Conservation (phyloP, 2,113 vertebrate genomes). For the Terrapene triunguis region DNA sequence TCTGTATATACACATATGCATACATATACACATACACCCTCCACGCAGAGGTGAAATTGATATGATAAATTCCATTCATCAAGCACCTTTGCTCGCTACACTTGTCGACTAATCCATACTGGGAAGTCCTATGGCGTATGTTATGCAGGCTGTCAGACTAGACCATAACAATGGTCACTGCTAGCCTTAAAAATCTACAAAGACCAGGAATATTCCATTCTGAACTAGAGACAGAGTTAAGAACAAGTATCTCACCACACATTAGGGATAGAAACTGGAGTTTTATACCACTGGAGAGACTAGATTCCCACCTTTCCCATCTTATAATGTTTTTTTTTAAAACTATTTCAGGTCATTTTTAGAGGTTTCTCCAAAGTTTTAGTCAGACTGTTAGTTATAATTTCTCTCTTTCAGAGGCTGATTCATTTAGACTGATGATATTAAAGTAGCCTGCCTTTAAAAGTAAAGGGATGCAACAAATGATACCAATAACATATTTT, state of each 20-base stretch:
- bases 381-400: constrained; percentile 12
- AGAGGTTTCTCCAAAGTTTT: constrained; percentile 47
- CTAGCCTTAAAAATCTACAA: no score
- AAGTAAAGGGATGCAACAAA: constrained; percentile 24
- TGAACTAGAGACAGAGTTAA: constrained; percentile 55
- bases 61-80: background rate
- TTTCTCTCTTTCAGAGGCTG: background rate
- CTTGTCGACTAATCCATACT: background rate
- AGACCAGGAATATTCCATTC: constrained; percentile 39
- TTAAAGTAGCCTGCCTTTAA: background rate
- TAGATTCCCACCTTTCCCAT: constrained; percentile 45
- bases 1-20: background rate
- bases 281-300: constrained; percentile 61
- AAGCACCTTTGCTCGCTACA: background rate
- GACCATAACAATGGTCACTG: no score
- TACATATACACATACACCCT: background rate
- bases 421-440: background rate
- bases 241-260: constrained; percentile 47
- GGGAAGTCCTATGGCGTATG: background rate
- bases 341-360: constrained; percentile 42
- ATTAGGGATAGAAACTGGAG: constrained; percentile 34
- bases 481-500: background rate
- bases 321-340: constrained; percentile 37
- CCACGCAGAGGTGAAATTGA: background rate
- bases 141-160: no score